Evolutionary conservation across 2,888 invertebrate genomes (phyloP).

Genomic region (Leucozona laternaria): DNA sequence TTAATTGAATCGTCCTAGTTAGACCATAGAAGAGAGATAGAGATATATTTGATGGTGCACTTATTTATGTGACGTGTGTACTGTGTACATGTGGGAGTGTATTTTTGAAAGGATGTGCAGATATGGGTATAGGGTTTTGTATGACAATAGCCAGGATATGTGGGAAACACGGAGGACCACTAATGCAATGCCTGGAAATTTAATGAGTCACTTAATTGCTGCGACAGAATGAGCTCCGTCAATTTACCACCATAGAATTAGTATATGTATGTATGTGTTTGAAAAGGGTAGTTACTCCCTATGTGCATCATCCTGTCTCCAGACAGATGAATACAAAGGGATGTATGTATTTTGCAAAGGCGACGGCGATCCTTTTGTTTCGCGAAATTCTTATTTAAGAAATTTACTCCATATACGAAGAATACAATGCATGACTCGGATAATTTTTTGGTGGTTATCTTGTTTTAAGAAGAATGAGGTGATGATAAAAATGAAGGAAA

Average conservation of each 20-base stretch:
- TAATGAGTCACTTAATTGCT: constrained; percentile 71
- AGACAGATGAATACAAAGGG: background rate
- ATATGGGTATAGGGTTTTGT: constrained; percentile 4
- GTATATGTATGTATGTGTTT: background rate
- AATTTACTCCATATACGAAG: background rate
- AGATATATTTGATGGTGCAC: background rate
- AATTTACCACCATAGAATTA: background rate
- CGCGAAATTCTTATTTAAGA: constrained; percentile 6
- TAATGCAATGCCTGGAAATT: constrained; percentile 69
- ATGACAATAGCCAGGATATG: constrained; percentile 39
- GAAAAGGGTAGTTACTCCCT: background rate
- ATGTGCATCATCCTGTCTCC: background rate
- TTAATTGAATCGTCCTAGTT: constrained; percentile 74
- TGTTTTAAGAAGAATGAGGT: background rate
- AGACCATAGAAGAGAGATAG: constrained; percentile 3
- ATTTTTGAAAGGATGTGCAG: background rate
- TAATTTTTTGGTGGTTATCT: background rate
- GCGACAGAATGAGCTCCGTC: constrained; percentile 41
- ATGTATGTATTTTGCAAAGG: background rate
- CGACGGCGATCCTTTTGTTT: constrained; percentile 2
- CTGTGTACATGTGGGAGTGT: background rate
- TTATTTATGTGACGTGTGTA: background rate
- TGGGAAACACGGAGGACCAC: constrained; percentile 59
- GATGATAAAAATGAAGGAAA: too few species aligned
- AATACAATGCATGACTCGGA: background rate